Conservation (phyloP, 2,888 invertebrate genomes). For the Eristalis arbustorum region DNA sequence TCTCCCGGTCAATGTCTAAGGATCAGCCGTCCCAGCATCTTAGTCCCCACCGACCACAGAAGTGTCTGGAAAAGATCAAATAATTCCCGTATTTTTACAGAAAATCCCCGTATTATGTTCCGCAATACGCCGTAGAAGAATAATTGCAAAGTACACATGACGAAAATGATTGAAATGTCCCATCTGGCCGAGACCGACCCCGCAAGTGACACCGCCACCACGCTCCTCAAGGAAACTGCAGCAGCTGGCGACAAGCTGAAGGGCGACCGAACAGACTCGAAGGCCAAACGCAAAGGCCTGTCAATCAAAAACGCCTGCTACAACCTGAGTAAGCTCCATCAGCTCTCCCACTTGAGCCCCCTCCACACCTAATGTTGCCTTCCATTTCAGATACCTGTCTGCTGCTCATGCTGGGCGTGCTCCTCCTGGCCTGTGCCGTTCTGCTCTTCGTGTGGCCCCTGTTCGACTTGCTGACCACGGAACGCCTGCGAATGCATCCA, state of each 20-base stretch:
- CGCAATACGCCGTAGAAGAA: background rate
- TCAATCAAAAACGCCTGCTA: background rate
- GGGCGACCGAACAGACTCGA: slow-evolving; percentile 18
- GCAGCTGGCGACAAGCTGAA: background rate
- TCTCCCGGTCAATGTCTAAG: too few species aligned
- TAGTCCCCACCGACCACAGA: background rate
- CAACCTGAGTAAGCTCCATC: slow-evolving; percentile 34
- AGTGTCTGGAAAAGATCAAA: too few species aligned
- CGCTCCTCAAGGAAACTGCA: background rate
- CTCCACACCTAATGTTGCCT: background rate
- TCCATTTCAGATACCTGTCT: slow-evolving; percentile 79
- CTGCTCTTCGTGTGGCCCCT: slow-evolving; percentile 82
- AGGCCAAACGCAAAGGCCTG: slow-evolving; percentile 16
- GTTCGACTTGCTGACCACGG: slow-evolving; percentile 82
- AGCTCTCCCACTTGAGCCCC: background rate
- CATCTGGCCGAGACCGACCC: slow-evolving; percentile 1
- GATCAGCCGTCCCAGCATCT: too few species aligned
- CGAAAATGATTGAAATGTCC: slow-evolving; percentile 34
- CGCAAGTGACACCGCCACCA: background rate
- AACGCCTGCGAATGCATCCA: slow-evolving; percentile 84
- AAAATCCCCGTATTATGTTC: background rate
- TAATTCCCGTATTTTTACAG: background rate
- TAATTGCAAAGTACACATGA: background rate
- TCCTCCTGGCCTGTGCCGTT: slow-evolving; percentile 81
- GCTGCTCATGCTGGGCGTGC: slow-evolving; percentile 80